Percentiles rank a stretch among this genome's conserved stretches.
phyloP scores from a whole-genome alignment of 2,113 vertebrate genomes.

The Mobula birostris region DNA sequence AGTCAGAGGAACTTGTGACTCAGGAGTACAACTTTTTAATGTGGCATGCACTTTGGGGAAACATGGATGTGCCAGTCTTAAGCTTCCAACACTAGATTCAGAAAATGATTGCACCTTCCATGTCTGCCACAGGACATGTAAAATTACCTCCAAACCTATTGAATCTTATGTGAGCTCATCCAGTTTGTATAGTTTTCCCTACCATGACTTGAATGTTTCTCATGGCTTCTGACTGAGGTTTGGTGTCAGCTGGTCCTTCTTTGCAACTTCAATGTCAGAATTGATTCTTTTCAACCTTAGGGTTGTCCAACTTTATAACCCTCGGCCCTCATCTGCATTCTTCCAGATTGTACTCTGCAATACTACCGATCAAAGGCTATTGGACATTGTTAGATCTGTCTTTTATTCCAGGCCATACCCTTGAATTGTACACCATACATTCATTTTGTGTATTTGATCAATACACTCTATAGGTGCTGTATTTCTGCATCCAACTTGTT shows the following conservation, averaged over 20 bases:
- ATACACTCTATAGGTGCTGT: not conserved
- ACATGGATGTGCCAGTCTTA: not conserved
- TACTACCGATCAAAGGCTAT: not conserved
- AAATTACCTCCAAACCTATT: not conserved
- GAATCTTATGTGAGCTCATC: not conserved
- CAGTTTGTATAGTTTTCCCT: not conserved
- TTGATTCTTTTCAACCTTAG: too few relatives aligned
- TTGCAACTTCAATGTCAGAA: not conserved
- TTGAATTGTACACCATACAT: not conserved
- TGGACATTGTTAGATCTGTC: not conserved
- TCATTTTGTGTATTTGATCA: not conserved
- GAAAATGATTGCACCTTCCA: not conserved
- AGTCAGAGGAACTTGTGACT: too few relatives aligned
- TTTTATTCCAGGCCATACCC: not conserved
- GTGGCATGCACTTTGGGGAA: not conserved
- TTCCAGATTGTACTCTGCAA: not conserved
- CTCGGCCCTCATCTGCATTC: not conserved
- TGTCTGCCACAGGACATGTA: not conserved
- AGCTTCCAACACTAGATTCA: not conserved
- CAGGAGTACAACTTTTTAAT: not conserved
- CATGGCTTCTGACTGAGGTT: too few relatives aligned
- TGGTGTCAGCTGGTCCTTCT: not conserved
- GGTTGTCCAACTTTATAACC: not conserved
- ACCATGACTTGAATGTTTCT: not conserved
- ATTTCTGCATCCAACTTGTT: not conserved